phyloP scores from a whole-genome alignment of 2,797 vertebrate genomes.

The Anguilla pacifica region DNA sequence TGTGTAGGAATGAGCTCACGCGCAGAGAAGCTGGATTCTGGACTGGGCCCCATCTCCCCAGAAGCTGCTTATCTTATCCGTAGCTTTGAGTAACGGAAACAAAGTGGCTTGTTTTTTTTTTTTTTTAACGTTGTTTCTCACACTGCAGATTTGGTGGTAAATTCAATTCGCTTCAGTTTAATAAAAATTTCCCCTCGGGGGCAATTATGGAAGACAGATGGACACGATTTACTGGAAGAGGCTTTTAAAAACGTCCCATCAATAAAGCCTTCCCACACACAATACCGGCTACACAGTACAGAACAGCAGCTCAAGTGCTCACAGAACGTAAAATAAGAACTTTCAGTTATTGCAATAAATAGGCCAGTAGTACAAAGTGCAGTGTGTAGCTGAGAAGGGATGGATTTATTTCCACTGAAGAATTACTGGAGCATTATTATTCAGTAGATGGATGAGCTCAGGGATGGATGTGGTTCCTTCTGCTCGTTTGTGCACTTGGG shows the following conservation, averaged over 20 bases:
- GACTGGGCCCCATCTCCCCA: neutral
- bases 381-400: constrained; percentile 77
- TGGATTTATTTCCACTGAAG: constrained; percentile 80
- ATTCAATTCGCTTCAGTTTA: neutral
- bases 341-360: neutral
- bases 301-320: neutral
- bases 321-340: neutral
- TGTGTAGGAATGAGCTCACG: constrained; percentile 52
- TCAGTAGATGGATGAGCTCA: constrained; percentile 66
- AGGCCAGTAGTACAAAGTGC: neutral
- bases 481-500: constrained; percentile 81
- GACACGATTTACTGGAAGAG: neutral
- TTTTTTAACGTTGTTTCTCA: neutral
- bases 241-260: no score
- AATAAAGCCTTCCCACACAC: neutral
- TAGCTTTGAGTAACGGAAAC: neutral
- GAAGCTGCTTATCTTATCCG: neutral
- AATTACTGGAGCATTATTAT: constrained; percentile 76
- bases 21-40: neutral
- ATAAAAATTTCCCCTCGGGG: neutral
- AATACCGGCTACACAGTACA: neutral
- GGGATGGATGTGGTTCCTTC: constrained; percentile 86
- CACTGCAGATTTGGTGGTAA: neutral
- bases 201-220: neutral
- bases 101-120: neutral